These are phyloP conservation scores for Xestoiulus laeticollis DNA, from an alignment of 2,888 invertebrate species.

Conservation along the genomic window DNA sequence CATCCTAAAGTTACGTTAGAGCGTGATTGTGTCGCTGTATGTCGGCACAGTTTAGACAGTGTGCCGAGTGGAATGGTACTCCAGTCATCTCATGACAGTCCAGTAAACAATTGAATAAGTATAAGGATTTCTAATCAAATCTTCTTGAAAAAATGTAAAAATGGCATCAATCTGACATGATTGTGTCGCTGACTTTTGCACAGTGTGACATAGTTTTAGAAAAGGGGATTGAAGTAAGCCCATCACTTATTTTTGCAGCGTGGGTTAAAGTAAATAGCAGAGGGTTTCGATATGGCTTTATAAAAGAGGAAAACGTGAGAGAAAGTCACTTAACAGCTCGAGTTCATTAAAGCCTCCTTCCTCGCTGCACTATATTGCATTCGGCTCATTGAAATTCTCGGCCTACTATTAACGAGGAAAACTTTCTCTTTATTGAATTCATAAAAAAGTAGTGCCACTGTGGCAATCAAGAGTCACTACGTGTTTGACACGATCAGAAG, in stretches of 20 bases:
- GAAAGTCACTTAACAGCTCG: background rate
- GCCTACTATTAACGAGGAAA: background rate
- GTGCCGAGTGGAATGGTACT: too few species aligned
- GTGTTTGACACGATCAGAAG: constrained; percentile 25
- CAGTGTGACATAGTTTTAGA: background rate
- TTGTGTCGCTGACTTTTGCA: too few species aligned
- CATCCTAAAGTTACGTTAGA: too few species aligned
- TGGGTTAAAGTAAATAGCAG: background rate
- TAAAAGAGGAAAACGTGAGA: background rate
- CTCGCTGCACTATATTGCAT: background rate
- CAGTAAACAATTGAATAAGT: too few species aligned
- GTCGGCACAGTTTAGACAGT: too few species aligned
- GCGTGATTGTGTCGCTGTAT: too few species aligned
- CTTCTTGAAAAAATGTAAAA: background rate
- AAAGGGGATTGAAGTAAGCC: background rate
- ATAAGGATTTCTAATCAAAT: too few species aligned
- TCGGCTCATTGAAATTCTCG: background rate
- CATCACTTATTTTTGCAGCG: background rate
- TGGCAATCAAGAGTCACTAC: background rate
- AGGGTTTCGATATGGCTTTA: background rate
- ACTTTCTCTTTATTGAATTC: background rate
- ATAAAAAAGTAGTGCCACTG: background rate
- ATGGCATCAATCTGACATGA: too few species aligned
- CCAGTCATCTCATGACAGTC: too few species aligned
- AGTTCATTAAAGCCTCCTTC: background rate